phyloP scores from a whole-genome alignment of 2,888 invertebrate species.

The Leptarthrus brevirostris region DNA sequence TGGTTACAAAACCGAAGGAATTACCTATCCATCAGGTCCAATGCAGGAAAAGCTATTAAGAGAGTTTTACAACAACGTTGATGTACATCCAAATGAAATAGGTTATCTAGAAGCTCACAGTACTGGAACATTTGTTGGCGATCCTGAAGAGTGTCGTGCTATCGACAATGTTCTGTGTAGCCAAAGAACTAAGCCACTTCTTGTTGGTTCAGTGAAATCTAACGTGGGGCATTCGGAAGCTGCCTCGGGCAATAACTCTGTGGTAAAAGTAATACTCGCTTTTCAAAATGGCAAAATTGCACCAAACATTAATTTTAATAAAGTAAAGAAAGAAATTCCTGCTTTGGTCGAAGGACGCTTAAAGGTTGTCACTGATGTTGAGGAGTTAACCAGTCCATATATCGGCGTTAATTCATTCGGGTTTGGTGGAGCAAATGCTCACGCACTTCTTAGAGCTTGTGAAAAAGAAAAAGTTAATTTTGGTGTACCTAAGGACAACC shows the following conservation, averaged over 20 bases:
- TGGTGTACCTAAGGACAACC: constrained; percentile 73
- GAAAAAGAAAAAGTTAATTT: constrained; percentile 67
- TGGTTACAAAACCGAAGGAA: constrained; percentile 79
- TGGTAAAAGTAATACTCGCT: constrained; percentile 84
- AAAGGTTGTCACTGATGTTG: constrained; percentile 79
- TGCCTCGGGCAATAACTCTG: constrained; percentile 82
- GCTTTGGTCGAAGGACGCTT: constrained; percentile 74
- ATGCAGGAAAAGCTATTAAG: constrained; percentile 73
- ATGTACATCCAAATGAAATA: constrained; percentile 76
- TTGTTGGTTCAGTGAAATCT: constrained; percentile 92
- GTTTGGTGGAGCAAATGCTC: constrained; percentile 89
- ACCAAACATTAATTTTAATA: constrained; percentile 84
- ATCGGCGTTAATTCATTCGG: constrained; percentile 92
- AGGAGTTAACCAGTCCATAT: constrained; percentile 77
- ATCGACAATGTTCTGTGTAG: constrained; percentile 83
- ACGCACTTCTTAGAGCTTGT: constrained; percentile 60
- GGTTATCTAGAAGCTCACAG: constrained; percentile 90
- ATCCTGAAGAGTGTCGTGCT: constrained; percentile 90
- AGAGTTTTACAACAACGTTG: constrained; percentile 77
- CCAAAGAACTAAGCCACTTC: constrained; percentile 78
- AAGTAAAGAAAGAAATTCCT: constrained; percentile 72
- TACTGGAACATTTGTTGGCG: constrained; percentile 85
- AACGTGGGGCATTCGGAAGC: constrained; percentile 95
- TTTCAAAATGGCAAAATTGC: constrained; percentile 85
- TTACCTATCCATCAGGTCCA: constrained; percentile 75